These are phyloP conservation scores for Phrynosoma blainvillii DNA, from an alignment of 2,113 vertebrate species.

Conservation along the genomic window DNA sequence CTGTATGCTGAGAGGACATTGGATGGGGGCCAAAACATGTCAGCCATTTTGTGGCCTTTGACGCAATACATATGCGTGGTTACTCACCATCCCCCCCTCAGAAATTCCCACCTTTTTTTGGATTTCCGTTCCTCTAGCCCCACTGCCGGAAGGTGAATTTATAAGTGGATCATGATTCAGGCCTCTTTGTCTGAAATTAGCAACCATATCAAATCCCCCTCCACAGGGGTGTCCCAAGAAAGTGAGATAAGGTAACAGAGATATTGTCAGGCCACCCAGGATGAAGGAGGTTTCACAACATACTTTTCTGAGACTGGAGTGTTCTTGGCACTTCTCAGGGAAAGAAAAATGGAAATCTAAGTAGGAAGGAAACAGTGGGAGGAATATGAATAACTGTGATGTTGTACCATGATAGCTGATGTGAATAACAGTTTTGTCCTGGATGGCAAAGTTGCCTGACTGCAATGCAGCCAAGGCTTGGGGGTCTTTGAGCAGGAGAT, in stretches of 20 bases:
- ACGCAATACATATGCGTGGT: too few species aligned
- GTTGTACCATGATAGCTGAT: not conserved
- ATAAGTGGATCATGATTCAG: slow-evolving; percentile 40
- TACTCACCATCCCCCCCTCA: too few species aligned
- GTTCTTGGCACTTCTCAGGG: not conserved
- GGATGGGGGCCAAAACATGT: too few species aligned
- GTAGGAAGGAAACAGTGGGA: not conserved
- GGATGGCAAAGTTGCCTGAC: not conserved
- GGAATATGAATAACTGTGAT: not conserved
- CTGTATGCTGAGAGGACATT: too few species aligned
- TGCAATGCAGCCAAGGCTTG: not conserved
- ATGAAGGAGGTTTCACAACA: not conserved
- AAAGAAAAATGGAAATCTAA: not conserved
- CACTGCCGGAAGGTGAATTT: too few species aligned
- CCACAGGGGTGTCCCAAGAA: slow-evolving; percentile 1
- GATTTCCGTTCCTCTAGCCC: too few species aligned
- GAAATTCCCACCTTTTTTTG: too few species aligned
- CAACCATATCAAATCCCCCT: slow-evolving; percentile 51
- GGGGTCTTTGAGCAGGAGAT: too few species aligned
- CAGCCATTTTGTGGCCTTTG: too few species aligned
- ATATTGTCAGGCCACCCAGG: slow-evolving; percentile 46
- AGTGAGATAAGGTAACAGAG: not conserved
- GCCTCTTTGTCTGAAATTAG: not conserved
- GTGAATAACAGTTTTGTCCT: not conserved
- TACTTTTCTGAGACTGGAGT: not conserved